Evolutionary conservation across 2,797 vertebrate genomes (phyloP), one percentile per base, ranked within the genome.

Genomic region (Diceros bicornis): DNA sequence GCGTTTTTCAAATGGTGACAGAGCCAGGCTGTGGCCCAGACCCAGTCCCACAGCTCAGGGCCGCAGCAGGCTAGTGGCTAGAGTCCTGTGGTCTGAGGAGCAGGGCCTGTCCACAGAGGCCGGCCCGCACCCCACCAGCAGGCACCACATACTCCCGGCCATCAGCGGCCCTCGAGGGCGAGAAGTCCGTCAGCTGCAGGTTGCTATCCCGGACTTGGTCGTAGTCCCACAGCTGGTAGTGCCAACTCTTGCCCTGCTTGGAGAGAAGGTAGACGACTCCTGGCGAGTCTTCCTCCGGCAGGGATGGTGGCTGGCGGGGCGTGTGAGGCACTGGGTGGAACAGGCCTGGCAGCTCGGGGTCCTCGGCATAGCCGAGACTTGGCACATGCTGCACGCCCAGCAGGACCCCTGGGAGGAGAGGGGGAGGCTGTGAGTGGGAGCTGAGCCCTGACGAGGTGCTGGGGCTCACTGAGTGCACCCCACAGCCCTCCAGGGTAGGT

Each of bases 221-320:
- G 52, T 99, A 98, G 89, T 97, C 98, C 99, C 99, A 99, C 94
- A 99, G 98, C 98, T 99, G 99, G 97, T 99, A 99, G 72, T 98
- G 99, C 87, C 99, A 98, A 96, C 99, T 99, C 98, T 99, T 99
- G 55, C 99, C 99, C 98, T 99, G 99, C 97, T 99, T 99, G n/a
- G 99, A 99, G 37, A 99, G 98, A 95, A 99, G 93, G 97, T 99
- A 99, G n/a, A 98, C 95, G 59, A 99, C 98, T 61, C 96, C 97
- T 6, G 98, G 86, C 0, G 77, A 95, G 0, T 89, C 62, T n/a
- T 95, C 94, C 3, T 97, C 94, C 0, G 97, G 96, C 12, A 95
- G 32, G 0, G 72, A 5, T 37, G 64, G 55, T 5, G 59, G 41
- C 2, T 75, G 96, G 59, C 7, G 81, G 71, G 94, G 72, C 0